Evolutionary conservation across 2,888 invertebrate genomes (phyloP).

Genomic region (Cylindroiulus punctatus): DNA sequence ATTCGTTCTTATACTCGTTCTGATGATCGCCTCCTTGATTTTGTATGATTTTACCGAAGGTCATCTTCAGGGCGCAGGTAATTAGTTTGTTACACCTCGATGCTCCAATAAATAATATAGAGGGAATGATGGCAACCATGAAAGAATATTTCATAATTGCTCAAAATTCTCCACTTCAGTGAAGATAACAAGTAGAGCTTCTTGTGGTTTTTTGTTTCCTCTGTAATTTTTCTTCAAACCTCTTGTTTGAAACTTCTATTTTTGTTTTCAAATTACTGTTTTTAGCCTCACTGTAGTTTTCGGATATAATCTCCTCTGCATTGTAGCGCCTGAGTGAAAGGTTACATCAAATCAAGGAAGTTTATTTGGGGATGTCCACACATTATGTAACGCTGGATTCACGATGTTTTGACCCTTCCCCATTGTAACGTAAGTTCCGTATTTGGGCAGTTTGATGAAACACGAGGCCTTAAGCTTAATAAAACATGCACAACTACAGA

Average conservation of each 20-base stretch:
- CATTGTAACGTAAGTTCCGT: background rate
- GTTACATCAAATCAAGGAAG: background rate
- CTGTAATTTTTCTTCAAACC: background rate
- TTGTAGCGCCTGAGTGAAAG: background rate
- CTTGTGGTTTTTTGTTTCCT: background rate
- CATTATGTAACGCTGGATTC: no score
- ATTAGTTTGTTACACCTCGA: constrained; percentile 13
- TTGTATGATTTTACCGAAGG: background rate
- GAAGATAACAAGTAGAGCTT: background rate
- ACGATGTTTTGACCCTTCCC: no score
- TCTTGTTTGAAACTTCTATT: background rate
- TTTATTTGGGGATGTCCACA: background rate
- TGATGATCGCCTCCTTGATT: background rate
- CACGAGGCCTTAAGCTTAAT: no score
- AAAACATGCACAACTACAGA: no score
- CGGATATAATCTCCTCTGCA: background rate
- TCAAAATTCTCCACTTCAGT: constrained; percentile 12
- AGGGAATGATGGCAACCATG: background rate
- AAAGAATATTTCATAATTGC: background rate
- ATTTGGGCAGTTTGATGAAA: background rate
- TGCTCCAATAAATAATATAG: constrained; percentile 20
- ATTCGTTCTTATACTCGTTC: background rate
- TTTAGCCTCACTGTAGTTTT: constrained; percentile 13
- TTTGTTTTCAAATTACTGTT: constrained; percentile 22
- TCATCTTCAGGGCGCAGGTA: background rate